phyloP scores from a whole-genome alignment of 2,888 invertebrate genomes.

The Epirrhoe tristata region DNA sequence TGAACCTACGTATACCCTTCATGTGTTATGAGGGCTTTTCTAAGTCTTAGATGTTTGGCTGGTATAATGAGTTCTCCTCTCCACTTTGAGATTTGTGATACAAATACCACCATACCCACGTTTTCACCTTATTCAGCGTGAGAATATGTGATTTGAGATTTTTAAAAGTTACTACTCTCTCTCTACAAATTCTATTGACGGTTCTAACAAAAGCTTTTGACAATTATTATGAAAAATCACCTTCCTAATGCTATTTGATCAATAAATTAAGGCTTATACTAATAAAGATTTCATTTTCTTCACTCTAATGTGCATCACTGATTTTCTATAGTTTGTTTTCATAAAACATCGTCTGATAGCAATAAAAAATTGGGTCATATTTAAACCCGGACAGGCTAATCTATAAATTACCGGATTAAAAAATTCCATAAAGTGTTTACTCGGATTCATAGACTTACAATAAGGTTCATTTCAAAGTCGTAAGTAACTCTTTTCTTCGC shows the following conservation, averaged over 20 bases:
- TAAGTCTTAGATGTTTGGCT: neutral
- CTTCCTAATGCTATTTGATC: conserved; percentile 57
- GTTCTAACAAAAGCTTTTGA: conserved; percentile 43
- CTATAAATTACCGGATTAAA: conserved; percentile 65
- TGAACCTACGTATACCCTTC: conserved; percentile 1
- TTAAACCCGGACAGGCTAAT: conserved; percentile 50
- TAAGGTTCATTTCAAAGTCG: conserved; percentile 50
- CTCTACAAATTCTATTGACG: conserved; percentile 38
- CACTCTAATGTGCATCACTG: conserved; percentile 58
- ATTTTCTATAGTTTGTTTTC: conserved; percentile 67
- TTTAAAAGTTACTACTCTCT: conserved; percentile 9
- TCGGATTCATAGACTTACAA: conserved; percentile 49
- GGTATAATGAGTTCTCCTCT: neutral
- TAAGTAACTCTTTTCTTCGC: conserved; percentile 52
- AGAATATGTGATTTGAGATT: conserved; percentile 10
- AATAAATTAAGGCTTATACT: conserved; percentile 68
- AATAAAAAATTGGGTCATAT: conserved; percentile 68
- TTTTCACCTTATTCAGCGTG: conserved; percentile 4
- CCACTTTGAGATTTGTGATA: neutral
- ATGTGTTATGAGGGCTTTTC: conserved; percentile 10
- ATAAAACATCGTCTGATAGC: conserved; percentile 61
- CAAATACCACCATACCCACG: neutral
- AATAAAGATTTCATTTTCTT: conserved; percentile 67
- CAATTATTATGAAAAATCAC: conserved; percentile 54
- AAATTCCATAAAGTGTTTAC: conserved; percentile 55